These are phyloP conservation scores for Arctocebus calabarensis DNA, from an alignment of 2,797 vertebrate species.

Conservation along the genomic window DNA sequence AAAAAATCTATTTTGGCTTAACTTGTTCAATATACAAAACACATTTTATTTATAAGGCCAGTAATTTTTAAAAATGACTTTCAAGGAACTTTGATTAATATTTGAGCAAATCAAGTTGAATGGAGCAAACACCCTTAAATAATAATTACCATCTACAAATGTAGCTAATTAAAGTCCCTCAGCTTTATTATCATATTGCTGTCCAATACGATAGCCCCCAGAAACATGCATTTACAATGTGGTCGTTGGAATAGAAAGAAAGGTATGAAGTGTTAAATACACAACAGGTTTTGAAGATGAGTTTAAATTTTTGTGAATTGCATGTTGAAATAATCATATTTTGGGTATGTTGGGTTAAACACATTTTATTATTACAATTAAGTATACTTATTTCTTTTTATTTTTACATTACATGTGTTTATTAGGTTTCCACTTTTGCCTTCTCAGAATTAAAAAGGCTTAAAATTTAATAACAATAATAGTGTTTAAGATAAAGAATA, in stretches of 20 bases:
- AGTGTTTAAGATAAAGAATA: too few relatives aligned
- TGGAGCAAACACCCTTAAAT: background rate
- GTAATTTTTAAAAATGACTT: background rate
- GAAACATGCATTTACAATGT: background rate
- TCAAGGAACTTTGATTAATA: background rate
- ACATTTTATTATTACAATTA: background rate
- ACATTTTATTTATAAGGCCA: background rate
- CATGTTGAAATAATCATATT: background rate
- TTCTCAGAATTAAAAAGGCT: too few relatives aligned
- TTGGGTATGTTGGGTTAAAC: background rate
- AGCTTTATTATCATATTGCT: too few relatives aligned
- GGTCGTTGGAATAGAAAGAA: accelerated
- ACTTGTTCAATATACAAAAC: background rate
- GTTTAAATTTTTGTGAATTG: background rate
- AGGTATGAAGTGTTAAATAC: background rate
- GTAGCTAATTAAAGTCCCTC: background rate
- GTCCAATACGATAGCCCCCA: accelerated
- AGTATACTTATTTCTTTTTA: background rate
- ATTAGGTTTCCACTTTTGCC: too few relatives aligned
- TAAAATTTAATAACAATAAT: too few relatives aligned
- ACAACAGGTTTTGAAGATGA: background rate
- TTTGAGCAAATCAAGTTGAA: background rate
- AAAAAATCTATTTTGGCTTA: background rate
- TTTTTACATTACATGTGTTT: too few relatives aligned
- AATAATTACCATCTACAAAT: background rate